Percentiles rank a stretch among this genome's conserved stretches.
These are phyloP conservation scores for Sigmodon hispidus DNA, from an alignment of 2,113 vertebrate genomes.

Conservation along the genomic window DNA sequence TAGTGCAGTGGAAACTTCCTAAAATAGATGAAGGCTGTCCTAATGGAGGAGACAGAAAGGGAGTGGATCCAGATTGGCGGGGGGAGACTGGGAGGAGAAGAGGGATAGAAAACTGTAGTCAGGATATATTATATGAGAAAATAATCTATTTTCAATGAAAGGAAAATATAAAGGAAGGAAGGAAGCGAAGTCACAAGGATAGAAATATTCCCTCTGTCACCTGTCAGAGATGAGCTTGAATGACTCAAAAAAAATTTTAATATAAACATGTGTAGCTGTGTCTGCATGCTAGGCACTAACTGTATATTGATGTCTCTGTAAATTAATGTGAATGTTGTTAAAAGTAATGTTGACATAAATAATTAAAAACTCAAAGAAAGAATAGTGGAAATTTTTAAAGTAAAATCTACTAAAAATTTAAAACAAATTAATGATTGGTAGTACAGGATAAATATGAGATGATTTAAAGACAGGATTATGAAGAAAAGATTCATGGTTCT, in stretches of 20 bases:
- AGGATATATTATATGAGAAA: background rate
- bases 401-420: background rate
- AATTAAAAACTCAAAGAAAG: constrained; percentile 2
- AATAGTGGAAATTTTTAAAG: background rate
- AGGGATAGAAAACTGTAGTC: background rate
- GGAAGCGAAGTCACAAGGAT: background rate
- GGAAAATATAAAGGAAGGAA: background rate
- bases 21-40: background rate
- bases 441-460: background rate
- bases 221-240: background rate
- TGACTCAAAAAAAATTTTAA: background rate
- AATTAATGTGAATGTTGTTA: background rate
- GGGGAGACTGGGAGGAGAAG: background rate
- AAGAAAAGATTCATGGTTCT: background rate
- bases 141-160: background rate
- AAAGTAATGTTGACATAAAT: background rate
- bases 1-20: background rate
- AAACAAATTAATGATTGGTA: background rate
- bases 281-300: background rate
- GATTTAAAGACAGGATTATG: background rate
- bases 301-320: background rate
- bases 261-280: background rate
- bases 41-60: background rate
- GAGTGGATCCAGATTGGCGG: background rate
- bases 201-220: background rate